Conservation (phyloP, 2,888 invertebrate genomes). For the Cataglyphis altisquamis region DNA sequence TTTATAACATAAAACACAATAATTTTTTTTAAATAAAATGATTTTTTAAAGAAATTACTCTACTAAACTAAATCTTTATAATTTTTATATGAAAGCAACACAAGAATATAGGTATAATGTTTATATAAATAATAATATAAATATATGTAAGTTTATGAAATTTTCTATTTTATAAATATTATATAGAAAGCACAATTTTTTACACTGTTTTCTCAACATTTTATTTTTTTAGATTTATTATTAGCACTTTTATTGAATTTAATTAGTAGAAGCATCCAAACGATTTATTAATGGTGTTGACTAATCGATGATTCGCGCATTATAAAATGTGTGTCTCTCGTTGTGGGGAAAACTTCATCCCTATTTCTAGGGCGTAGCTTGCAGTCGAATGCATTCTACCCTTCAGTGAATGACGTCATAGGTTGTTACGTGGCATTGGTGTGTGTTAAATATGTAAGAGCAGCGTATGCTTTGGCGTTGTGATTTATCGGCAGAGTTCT, state of each 20-base stretch:
- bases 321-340: neutral
- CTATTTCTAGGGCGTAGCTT: neutral
- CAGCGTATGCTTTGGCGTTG: constrained; percentile 42
- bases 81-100: neutral
- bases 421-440: constrained; percentile 6
- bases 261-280: neutral
- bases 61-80: neutral
- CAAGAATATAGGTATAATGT: neutral
- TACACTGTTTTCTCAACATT: neutral
- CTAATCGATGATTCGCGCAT: neutral
- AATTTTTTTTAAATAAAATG: neutral
- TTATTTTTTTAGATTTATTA: neutral
- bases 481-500: constrained; percentile 61
- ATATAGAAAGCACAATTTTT: neutral
- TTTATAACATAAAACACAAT: neutral
- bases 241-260: neutral
- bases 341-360: neutral
- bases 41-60: neutral
- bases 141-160: neutral
- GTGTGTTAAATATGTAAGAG: constrained; percentile 37
- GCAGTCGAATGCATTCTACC: constrained; percentile 13
- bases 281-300: neutral
- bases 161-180: neutral
- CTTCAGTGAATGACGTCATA: constrained; percentile 30
- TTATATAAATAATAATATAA: neutral